Base-by-base conservation (phyloP, 64 coral and sea anemone genomes). In the Montipora foliosa region DNA sequence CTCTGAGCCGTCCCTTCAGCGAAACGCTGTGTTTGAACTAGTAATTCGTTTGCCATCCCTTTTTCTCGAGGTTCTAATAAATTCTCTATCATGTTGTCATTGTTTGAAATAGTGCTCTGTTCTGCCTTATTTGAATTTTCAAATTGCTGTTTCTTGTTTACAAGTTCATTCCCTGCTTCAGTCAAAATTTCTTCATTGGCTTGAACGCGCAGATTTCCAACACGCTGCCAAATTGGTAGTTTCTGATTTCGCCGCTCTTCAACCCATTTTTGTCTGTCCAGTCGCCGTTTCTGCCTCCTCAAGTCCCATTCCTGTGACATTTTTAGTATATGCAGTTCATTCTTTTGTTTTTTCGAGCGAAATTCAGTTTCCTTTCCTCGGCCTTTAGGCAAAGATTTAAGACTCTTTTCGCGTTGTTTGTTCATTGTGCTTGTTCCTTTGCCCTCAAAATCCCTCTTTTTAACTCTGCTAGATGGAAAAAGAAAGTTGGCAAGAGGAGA, bases 251-350 rank as follows among this genome's bases (percentile, higher is more conserved):
- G 80, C 67, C 96, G 83, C 55, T 98, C 91, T 77, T 98, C 91
- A 22, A 98, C 93, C 96, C 96, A 98, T 44, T 98, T 94, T 8
- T 94, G 92, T 57, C 96, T 89, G 79, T 98, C 96, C 70, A 98
- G 47, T 5, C 93, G 81, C 14, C 96, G 89, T 59, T 98, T 94
- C 21, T 98, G 96, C 44, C 96, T 94, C 13, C 96, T 91, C 1
- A 90, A 85, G 75, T 98, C 93, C 96, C 96, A 98, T 82, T 98
- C 96, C 15, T 95, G 96, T 68, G 96, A 98, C 90, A 98, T 88
- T 76, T 98, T 98, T 93, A 98, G 88, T 3, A 98, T 91, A 84
- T 94, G 96, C 25, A 98, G 62, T 61, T 98, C 96, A 89, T 98
- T 98, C 74, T 94, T 87, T 76, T 93, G 96, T 92, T 98, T 98